A percentile compares a stretch with the other conserved stretches of the same genome.
These are phyloP conservation scores for Micropterix aruncella DNA, from an alignment of 2,888 invertebrate genomes.

Conservation along the genomic window DNA sequence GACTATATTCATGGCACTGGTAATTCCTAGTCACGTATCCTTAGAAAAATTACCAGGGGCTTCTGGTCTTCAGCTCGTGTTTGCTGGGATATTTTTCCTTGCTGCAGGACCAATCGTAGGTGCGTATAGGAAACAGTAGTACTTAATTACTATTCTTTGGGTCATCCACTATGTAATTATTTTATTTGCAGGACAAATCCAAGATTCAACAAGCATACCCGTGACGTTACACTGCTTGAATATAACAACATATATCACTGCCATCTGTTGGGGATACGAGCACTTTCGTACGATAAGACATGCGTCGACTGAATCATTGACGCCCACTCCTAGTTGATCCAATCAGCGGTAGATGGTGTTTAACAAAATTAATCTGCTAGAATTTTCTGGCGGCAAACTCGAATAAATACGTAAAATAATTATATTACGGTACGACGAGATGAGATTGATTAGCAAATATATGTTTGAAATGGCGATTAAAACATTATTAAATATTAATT, in stretches of 20 bases:
- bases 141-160: too few species aligned
- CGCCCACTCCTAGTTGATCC: not conserved
- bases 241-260: slow-evolving; percentile 47
- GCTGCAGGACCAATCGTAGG: slow-evolving; percentile 51
- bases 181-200: slow-evolving; percentile 41
- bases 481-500: too few species aligned
- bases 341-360: not conserved
- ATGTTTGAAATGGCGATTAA: too few species aligned
- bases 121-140: too few species aligned
- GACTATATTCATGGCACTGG: slow-evolving; percentile 60
- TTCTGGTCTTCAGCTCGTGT: slow-evolving; percentile 51
- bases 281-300: too few species aligned
- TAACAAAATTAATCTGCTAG: too few species aligned
- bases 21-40: slow-evolving; percentile 58
- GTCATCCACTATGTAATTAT: slow-evolving; percentile 3
- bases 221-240: slow-evolving; percentile 51
- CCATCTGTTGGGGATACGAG: slow-evolving; percentile 48
- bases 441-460: too few species aligned
- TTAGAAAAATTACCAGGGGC: slow-evolving; percentile 55
- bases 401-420: too few species aligned
- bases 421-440: too few species aligned
- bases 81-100: slow-evolving; percentile 49
- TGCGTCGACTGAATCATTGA: not conserved
- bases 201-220: slow-evolving; percentile 44
- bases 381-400: too few species aligned